Evolutionary conservation across 2,797 vertebrate species (phyloP).

Genomic region (Aphelocoma californica): DNA sequence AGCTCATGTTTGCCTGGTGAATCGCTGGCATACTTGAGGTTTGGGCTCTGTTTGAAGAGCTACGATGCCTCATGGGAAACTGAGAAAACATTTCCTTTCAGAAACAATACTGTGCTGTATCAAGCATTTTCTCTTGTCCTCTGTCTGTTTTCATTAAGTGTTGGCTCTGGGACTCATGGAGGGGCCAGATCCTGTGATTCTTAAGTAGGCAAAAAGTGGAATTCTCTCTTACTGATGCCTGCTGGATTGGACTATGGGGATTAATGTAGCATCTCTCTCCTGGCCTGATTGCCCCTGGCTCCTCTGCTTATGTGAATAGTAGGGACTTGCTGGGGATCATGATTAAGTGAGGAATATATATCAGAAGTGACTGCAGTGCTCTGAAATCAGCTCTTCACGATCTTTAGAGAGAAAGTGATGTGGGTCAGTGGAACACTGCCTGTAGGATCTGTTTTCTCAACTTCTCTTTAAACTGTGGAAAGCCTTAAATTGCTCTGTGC

Average conservation of each 20-base stretch:
- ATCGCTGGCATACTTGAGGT: slow-evolving; percentile 59
- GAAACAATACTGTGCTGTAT: slow-evolving; percentile 45
- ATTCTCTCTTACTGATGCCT: background rate
- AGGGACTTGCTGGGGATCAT: background rate
- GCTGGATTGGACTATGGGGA: background rate
- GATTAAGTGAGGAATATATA: background rate
- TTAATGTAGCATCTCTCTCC: background rate
- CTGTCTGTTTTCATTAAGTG: slow-evolving; percentile 41
- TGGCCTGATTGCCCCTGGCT: background rate
- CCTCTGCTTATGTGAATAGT: background rate
- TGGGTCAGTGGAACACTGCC: background rate
- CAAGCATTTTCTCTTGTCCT: slow-evolving; percentile 38
- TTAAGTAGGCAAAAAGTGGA: background rate
- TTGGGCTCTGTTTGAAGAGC: slow-evolving; percentile 60
- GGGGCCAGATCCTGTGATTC: background rate
- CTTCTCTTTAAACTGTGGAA: background rate
- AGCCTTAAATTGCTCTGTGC: slow-evolving; percentile 30
- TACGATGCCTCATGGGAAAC: slow-evolving; percentile 58
- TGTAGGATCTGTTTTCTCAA: background rate
- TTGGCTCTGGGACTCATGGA: background rate
- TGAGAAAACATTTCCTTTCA: slow-evolving; percentile 55
- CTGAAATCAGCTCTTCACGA: background rate
- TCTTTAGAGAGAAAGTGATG: background rate
- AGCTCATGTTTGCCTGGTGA: slow-evolving; percentile 30
- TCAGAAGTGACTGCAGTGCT: background rate